A percentile compares a stretch with the other conserved stretches of the same genome.
Conservation (phyloP, 92 coral and sea anemone species). For the Montipora capitata region DNA sequence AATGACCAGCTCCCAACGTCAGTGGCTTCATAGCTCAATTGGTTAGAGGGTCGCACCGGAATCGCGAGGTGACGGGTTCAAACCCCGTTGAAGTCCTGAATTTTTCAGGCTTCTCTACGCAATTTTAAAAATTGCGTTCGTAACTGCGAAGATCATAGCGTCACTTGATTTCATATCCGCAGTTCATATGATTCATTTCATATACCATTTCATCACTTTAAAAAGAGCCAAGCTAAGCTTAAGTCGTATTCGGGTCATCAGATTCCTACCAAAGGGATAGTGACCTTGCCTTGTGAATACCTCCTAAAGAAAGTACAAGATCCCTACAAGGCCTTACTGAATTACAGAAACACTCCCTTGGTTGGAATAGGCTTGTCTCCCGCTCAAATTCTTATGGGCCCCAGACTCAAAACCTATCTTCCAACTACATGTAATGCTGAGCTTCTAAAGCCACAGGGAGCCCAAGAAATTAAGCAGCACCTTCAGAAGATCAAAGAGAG, state of each 20-base stretch:
- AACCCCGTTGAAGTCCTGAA: too few relatives aligned
- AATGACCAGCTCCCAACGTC: too few relatives aligned
- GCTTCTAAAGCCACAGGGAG: conserved; percentile 1
- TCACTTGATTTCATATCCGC: too few relatives aligned
- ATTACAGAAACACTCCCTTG: conserved; percentile 55
- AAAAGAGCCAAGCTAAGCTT: conserved; percentile 31
- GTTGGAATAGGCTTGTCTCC: conserved; percentile 43
- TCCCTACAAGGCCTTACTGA: conserved; percentile 9
- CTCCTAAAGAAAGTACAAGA: conserved; percentile 41
- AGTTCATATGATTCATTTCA: too few relatives aligned
- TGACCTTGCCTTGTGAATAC: conserved; percentile 45
- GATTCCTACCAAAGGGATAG: conserved; percentile 3
- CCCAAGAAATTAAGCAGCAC: conserved; percentile 17
- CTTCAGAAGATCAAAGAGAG: conserved; percentile 17
- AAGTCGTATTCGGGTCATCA: conserved; percentile 56
- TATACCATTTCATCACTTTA: background rate
- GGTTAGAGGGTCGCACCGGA: too few relatives aligned
- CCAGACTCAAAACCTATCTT: conserved; percentile 33
- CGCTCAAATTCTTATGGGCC: conserved; percentile 12
- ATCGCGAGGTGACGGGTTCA: too few relatives aligned
- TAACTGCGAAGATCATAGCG: too few relatives aligned
- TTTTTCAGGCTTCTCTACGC: too few relatives aligned
- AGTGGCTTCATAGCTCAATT: too few relatives aligned
- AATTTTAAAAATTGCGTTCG: too few relatives aligned
- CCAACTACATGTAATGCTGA: conserved; percentile 31